Conservation (phyloP, 2,113 vertebrate genomes). For the Hirundichthys speculiger region DNA sequence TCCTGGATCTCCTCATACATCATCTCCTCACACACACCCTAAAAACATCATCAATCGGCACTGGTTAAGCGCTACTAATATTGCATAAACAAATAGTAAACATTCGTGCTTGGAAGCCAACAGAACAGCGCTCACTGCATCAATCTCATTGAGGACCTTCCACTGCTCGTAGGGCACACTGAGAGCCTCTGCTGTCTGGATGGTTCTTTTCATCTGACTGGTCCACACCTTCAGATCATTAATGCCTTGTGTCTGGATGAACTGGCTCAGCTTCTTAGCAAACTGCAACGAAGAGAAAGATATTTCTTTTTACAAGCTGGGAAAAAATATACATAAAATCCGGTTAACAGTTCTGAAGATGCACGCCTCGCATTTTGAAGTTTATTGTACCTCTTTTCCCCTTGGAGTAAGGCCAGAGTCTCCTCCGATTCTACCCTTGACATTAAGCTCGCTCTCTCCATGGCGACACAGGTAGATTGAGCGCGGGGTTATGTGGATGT, state of each 20-base stretch:
- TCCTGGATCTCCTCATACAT: slow-evolving; percentile 98
- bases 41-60: slow-evolving; percentile 8
- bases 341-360: neutral
- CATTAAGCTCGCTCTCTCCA: slow-evolving; percentile 95
- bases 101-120: neutral
- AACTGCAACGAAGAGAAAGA: slow-evolving; percentile 80
- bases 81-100: neutral
- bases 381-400: slow-evolving; percentile 84
- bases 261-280: slow-evolving; percentile 87
- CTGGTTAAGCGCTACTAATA: slow-evolving; percentile 27
- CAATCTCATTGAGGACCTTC: slow-evolving; percentile 98
- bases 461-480: slow-evolving; percentile 99
- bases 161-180: slow-evolving; percentile 97
- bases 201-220: slow-evolving; percentile 99
- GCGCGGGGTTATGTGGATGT: slow-evolving; percentile 97
- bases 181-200: slow-evolving; percentile 95
- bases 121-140: slow-evolving; percentile 83
- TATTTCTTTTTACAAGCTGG: neutral
- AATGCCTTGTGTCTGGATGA: slow-evolving; percentile 92
- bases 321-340: neutral
- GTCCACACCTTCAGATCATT: slow-evolving; percentile 98
- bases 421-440: slow-evolving; percentile 94
- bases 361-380: neutral
- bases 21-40: slow-evolving; percentile 98
- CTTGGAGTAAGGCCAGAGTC: slow-evolving; percentile 90